These are phyloP conservation scores for Remorina albescens DNA, from an alignment of 2,797 vertebrate genomes.

Conservation along the genomic window DNA sequence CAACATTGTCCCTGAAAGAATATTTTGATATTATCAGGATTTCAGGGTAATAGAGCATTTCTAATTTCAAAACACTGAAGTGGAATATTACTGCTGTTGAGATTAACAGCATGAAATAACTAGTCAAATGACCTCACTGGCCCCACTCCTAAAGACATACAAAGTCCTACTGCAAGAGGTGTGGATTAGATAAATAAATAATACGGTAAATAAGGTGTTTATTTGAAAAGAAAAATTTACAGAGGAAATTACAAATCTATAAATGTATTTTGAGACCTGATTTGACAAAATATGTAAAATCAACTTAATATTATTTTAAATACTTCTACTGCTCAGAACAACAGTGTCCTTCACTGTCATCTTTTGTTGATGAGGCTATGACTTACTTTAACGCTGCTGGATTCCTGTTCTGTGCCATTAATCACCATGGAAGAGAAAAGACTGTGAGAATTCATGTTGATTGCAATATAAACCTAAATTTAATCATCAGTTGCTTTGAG, in stretches of 20 bases:
- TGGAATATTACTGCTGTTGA: too few species aligned
- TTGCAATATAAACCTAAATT: constrained; percentile 53
- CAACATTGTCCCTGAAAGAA: too few species aligned
- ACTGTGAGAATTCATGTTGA: constrained; percentile 33
- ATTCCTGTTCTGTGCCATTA: constrained; percentile 34
- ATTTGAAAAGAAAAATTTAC: neutral
- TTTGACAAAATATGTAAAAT: neutral
- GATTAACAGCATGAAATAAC: neutral
- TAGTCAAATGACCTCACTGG: too few species aligned
- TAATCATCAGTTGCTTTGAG: constrained; percentile 33
- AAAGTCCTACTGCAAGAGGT: too few species aligned
- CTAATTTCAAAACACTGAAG: too few species aligned
- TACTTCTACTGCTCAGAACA: neutral
- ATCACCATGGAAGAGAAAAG: constrained; percentile 24
- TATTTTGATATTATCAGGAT: too few species aligned
- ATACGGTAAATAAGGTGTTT: too few species aligned
- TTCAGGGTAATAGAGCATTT: too few species aligned
- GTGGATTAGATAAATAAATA: neutral
- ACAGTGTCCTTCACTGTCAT: neutral
- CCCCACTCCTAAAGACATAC: too few species aligned
- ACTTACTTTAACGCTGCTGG: constrained; percentile 9
- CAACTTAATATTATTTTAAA: constrained; percentile 6
- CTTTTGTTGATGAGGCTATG: too few species aligned
- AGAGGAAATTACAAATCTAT: neutral
- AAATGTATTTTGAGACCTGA: neutral